Evolutionary conservation across 2,797 vertebrate genomes (phyloP).

Genomic region (Ctenopoma kingsleyae): DNA sequence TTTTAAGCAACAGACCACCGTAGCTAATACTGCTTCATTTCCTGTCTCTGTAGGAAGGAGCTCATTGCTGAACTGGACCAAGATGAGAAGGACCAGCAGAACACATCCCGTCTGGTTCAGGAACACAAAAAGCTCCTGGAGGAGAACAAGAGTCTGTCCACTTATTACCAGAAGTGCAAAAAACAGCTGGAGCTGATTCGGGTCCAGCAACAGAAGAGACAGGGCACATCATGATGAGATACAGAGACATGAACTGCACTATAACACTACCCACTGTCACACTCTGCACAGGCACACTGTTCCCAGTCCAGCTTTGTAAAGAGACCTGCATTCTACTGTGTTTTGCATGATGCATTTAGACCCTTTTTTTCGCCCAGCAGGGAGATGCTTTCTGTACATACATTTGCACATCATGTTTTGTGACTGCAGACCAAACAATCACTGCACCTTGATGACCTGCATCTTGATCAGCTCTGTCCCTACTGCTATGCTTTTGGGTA

Average conservation of each 20-base stretch:
- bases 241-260: constrained; percentile 40
- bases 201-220: constrained; percentile 97
- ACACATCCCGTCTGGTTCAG: constrained; percentile 97
- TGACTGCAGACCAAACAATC: constrained; percentile 71
- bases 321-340: constrained; percentile 71
- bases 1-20: background rate
- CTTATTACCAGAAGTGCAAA: constrained; percentile 98
- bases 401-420: constrained; percentile 65
- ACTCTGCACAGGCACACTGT: constrained; percentile 11
- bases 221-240: constrained; percentile 95
- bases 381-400: constrained; percentile 52
- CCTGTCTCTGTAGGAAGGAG: constrained; percentile 88
- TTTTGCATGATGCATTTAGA: constrained; percentile 73
- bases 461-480: constrained; percentile 15
- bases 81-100: constrained; percentile 99
- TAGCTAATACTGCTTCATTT: background rate
- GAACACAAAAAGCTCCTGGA: constrained; percentile 99
- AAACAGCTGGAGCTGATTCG: constrained; percentile 98
- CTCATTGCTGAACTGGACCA: constrained; percentile 99
- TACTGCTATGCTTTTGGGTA: constrained; percentile 26
- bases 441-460: constrained; percentile 18
- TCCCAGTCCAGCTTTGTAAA: constrained; percentile 49
- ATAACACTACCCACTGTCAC: constrained; percentile 55
- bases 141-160: constrained; percentile 99
- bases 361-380: constrained; percentile 26